Percentiles rank a stretch among this genome's conserved stretches.
These are phyloP conservation scores for Eurytoma adleriae DNA, from an alignment of 2,888 invertebrate genomes.

Conservation along the genomic window DNA sequence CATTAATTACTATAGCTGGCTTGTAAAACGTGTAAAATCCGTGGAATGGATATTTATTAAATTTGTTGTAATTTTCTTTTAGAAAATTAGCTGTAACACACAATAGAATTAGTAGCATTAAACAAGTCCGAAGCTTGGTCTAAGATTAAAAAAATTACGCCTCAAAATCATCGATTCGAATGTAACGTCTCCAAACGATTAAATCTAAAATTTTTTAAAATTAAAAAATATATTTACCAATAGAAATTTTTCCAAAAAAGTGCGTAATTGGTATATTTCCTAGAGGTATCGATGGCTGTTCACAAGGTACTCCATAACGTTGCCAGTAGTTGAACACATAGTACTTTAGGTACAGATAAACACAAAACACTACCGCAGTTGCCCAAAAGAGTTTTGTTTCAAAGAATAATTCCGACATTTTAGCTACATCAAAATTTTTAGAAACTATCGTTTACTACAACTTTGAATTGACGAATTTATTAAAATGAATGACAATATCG, in stretches of 20 bases:
- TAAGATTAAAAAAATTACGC: too few relatives aligned
- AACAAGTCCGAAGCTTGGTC: too few relatives aligned
- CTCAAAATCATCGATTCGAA: not conserved
- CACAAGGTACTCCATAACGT: conserved; percentile 5
- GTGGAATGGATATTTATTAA: conserved; percentile 69
- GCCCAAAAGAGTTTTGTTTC: conserved; percentile 6
- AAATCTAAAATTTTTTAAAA: not conserved
- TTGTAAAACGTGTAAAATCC: conserved; percentile 82
- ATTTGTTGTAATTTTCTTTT: conserved; percentile 20
- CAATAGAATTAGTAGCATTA: too few relatives aligned
- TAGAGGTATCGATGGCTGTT: conserved; percentile 13
- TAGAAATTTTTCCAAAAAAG: not conserved
- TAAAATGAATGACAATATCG: too few relatives aligned
- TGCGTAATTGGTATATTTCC: conserved; percentile 15
- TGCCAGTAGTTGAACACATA: conserved; percentile 39
- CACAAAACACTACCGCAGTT: not conserved
- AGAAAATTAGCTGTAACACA: conserved; percentile 11
- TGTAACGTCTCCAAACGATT: not conserved
- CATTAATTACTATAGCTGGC: conserved; percentile 80
- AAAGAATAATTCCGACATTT: too few relatives aligned
- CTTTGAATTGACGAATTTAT: too few relatives aligned
- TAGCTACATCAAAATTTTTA: too few relatives aligned
- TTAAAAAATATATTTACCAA: not conserved
- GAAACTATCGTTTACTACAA: too few relatives aligned
- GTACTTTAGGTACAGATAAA: conserved; percentile 37